phyloP scores from a whole-genome alignment of 2,888 invertebrate genomes.

The Scaptomyza reducta region DNA sequence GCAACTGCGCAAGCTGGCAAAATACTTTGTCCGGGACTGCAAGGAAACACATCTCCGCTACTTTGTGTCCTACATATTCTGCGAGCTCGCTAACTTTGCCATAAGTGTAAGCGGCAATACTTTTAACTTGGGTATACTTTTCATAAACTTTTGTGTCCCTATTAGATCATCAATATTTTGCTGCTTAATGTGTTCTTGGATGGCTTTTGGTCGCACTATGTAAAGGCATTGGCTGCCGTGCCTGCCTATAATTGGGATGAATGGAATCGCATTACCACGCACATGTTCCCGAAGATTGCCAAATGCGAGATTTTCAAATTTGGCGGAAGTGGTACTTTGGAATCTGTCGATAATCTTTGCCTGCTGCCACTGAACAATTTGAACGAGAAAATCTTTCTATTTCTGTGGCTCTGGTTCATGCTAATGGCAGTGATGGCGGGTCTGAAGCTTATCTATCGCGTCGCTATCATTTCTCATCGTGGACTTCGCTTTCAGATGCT shows the following conservation, averaged over 20 bases:
- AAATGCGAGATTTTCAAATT: constrained; percentile 95
- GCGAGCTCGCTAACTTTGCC: constrained; percentile 89
- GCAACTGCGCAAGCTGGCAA: constrained; percentile 66
- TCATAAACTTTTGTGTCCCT: no score
- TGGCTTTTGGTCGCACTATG: constrained; percentile 81
- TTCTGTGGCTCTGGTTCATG: constrained; percentile 91
- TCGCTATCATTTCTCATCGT: constrained; percentile 86
- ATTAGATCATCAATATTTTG: constrained; percentile 78
- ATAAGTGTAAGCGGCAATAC: constrained; percentile 87
- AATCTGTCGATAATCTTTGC: constrained; percentile 91
- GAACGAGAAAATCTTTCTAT: constrained; percentile 91
- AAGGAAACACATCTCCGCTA: constrained; percentile 85
- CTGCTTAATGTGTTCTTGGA: constrained; percentile 80
- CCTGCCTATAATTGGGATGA: constrained; percentile 74
- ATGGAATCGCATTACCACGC: constrained; percentile 82
- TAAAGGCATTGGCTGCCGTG: constrained; percentile 76
- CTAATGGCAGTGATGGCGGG: constrained; percentile 87
- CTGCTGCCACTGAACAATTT: constrained; percentile 91
- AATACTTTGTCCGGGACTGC: constrained; percentile 78
- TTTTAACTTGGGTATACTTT: neutral
- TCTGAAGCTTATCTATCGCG: constrained; percentile 88
- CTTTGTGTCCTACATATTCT: constrained; percentile 88
- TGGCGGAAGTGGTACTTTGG: constrained; percentile 92
- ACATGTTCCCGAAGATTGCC: constrained; percentile 88
- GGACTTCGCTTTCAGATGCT: constrained; percentile 75